Percentiles rank a stretch among this genome's conserved stretches.
These are phyloP conservation scores for Macrobrachium rosenbergii DNA, from an alignment of 1,140 invertebrate species.

Conservation along the genomic window DNA sequence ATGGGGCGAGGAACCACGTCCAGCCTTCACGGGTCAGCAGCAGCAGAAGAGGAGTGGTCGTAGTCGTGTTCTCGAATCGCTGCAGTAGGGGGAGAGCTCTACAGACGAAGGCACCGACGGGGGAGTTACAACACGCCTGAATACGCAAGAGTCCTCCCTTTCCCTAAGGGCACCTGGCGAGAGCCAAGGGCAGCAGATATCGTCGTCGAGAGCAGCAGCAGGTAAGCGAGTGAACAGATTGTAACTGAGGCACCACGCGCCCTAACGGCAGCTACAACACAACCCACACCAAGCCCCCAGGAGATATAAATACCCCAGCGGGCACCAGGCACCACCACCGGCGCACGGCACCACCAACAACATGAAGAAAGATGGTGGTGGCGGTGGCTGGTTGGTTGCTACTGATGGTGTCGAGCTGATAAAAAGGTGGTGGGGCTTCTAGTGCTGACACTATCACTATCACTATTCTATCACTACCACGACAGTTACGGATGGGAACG, in stretches of 20 bases:
- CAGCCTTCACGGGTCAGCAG: too few species aligned
- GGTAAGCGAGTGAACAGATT: constrained; percentile 55
- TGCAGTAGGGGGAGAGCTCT: neutral
- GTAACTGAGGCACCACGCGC: constrained; percentile 54
- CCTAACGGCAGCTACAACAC: constrained; percentile 35
- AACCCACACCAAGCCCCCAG: constrained; percentile 36
- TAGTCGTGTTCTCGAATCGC: neutral
- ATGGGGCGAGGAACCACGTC: too few species aligned
- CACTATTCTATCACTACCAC: too few species aligned
- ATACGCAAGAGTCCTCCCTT: too few species aligned
- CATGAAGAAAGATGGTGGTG: neutral
- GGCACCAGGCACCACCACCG: constrained; percentile 27
- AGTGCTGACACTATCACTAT: too few species aligned
- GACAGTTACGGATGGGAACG: too few species aligned
- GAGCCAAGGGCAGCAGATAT: neutral
- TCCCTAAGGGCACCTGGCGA: neutral
- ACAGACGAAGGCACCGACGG: neutral
- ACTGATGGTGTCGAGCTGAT: too few species aligned
- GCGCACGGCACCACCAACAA: neutral
- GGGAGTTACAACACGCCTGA: too few species aligned
- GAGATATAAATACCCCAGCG: constrained; percentile 52
- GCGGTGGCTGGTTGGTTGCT: neutral
- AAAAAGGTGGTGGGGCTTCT: too few species aligned
- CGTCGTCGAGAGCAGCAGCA: constrained; percentile 41
- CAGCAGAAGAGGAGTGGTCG: too few species aligned